These are phyloP conservation scores for Anas bahamensis DNA, from an alignment of 2,797 vertebrate species.

Conservation along the genomic window DNA sequence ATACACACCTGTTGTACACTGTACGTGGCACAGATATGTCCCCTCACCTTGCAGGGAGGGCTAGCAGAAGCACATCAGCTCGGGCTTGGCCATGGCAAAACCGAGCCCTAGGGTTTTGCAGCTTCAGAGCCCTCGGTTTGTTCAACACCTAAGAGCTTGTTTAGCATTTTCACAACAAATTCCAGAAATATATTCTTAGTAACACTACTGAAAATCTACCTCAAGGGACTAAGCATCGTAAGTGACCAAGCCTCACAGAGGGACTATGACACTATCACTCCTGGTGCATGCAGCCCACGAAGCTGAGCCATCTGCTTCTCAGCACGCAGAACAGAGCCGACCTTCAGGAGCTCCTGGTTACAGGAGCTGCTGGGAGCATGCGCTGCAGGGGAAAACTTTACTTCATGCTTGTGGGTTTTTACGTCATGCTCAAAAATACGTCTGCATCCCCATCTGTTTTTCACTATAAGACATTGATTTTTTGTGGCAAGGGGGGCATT, in stretches of 20 bases:
- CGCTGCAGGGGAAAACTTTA: not conserved
- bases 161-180: not conserved
- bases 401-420: not conserved
- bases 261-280: not conserved
- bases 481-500: not conserved
- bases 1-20: not conserved
- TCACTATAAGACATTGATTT: not conserved
- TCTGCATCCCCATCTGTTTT: not conserved
- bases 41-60: not conserved
- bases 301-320: not conserved
- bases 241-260: fast-evolving
- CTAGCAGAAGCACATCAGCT: not conserved
- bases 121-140: not conserved
- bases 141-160: not conserved
- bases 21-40: not conserved
- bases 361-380: not conserved
- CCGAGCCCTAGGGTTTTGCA: not conserved
- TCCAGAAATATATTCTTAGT: not conserved
- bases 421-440: not conserved
- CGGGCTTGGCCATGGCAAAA: not conserved
- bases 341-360: not conserved
- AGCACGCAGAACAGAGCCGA: not conserved
- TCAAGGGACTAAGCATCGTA: not conserved
- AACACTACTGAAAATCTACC: not conserved
- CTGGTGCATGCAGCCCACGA: not conserved